Base-by-base conservation (phyloP, 2,113 vertebrate species). In the Bostrychus sinensis region DNA sequence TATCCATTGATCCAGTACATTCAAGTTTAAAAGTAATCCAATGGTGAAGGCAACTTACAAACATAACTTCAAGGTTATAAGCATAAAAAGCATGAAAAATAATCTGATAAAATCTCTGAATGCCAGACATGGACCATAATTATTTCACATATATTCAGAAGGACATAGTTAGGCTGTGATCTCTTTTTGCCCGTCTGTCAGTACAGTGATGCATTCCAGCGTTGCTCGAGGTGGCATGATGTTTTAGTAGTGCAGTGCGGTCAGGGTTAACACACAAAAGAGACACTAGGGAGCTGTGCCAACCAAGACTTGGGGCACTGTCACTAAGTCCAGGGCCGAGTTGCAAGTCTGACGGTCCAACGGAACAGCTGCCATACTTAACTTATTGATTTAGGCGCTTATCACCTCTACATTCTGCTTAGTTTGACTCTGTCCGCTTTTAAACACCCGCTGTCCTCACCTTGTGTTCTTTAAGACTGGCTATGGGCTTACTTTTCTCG, bases 241-340 rank as follows among this genome's bases (percentile, higher is more conserved):
- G 75, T 65, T 69, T 71, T 59, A 61, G 58, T 61, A 71, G 73
- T 36, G 59, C 48, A 20, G 25, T n/a, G n/a, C n/a, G n/a, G n/a
- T n/a, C n/a, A n/a, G n/a, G n/a, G n/a, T n/a, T n/a, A 68, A 66
- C 53, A 0, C 67, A 71, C 70, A 80, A 78, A 66, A 65, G 57
- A 64, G 62, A 41, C 58, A 25, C 0, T 48, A 20, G 42, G 54
- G 63, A 59, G 13, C 53, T 0, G 63, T 62, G 72, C 70, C 75
- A 83, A 67, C 70, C 65, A 19, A 67, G 45, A 12, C 64, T 64
- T 14, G 46, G 69, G 7, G 28, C 28, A 7, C 28, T 38, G 9
- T 13, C 11, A 38, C 13, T 14, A n/a, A 43, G 5, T 17, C 41
- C 17, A 19, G 41, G 17, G 68, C 53, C 0, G 65, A 71, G 75